Evolutionary conservation across 2,797 vertebrate genomes (phyloP).

Genomic region (Mormyrops boulengeri): DNA sequence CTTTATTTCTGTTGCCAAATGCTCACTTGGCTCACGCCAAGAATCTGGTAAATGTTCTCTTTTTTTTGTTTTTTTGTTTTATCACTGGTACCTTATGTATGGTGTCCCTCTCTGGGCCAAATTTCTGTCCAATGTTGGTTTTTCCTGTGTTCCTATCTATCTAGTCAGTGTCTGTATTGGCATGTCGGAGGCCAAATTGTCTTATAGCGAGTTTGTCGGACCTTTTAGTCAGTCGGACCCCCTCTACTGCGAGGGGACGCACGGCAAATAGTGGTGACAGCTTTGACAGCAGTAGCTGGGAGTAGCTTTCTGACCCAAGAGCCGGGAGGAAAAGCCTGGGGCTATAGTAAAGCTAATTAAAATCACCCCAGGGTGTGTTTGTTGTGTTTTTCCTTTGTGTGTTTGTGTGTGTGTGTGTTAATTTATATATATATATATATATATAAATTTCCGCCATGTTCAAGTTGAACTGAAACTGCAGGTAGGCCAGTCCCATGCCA

Average conservation of each 20-base stretch:
- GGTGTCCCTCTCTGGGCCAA: not conserved
- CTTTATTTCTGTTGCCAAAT: not conserved
- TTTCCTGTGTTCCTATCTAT: not conserved
- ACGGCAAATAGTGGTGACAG: not conserved
- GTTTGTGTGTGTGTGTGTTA: not conserved
- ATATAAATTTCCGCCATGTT: not conserved
- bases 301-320: not conserved
- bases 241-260: not conserved
- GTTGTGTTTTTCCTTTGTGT: not conserved
- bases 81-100: not conserved
- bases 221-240: not conserved
- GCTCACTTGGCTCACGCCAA: not conserved
- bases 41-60: not conserved
- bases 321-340: not conserved
- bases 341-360: not conserved
- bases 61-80: not conserved
- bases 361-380: not conserved
- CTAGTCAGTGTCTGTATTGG: not conserved
- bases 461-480: not conserved
- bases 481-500: not conserved
- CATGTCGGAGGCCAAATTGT: not conserved
- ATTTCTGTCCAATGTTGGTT: not conserved
- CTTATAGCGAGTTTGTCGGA: not conserved
- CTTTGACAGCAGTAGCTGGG: not conserved
- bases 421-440: not conserved